phyloP scores from a whole-genome alignment of 2,888 invertebrate genomes.

The Mimas tiliae region DNA sequence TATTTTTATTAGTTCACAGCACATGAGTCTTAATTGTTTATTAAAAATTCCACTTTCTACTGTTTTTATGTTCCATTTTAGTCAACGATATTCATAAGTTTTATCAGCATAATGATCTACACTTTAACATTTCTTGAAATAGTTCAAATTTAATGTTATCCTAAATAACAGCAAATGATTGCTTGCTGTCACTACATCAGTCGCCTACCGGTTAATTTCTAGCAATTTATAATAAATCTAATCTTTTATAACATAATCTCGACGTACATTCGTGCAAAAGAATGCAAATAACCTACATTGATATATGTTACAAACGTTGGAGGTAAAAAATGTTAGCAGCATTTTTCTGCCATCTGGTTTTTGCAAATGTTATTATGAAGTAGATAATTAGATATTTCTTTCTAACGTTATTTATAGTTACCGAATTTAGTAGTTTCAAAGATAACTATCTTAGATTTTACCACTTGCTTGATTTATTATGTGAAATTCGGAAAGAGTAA shows the following conservation, averaged over 20 bases:
- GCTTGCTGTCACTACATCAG: background rate
- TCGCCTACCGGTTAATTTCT: background rate
- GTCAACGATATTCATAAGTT: background rate
- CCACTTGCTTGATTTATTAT: background rate
- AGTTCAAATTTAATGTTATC: background rate
- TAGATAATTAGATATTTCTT: background rate
- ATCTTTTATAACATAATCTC: slow-evolving; percentile 11
- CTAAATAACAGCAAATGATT: slow-evolving; percentile 10
- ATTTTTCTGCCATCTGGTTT: slow-evolving; percentile 6
- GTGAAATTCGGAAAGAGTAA: background rate
- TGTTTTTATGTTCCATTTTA: background rate
- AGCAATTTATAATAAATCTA: background rate
- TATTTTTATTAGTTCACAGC: background rate
- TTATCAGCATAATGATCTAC: background rate
- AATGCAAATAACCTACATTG: slow-evolving; percentile 14
- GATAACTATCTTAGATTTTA: background rate
- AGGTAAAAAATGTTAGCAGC: background rate
- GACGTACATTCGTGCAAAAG: background rate
- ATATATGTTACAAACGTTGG: background rate
- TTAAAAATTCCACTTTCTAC: background rate
- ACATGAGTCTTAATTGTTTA: background rate
- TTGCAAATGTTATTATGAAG: background rate
- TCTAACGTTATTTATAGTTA: background rate
- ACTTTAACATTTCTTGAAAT: background rate
- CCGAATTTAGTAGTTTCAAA: background rate